These are phyloP conservation scores for Aphodius granarius DNA, from an alignment of 2,888 invertebrate genomes.

Conservation along the genomic window DNA sequence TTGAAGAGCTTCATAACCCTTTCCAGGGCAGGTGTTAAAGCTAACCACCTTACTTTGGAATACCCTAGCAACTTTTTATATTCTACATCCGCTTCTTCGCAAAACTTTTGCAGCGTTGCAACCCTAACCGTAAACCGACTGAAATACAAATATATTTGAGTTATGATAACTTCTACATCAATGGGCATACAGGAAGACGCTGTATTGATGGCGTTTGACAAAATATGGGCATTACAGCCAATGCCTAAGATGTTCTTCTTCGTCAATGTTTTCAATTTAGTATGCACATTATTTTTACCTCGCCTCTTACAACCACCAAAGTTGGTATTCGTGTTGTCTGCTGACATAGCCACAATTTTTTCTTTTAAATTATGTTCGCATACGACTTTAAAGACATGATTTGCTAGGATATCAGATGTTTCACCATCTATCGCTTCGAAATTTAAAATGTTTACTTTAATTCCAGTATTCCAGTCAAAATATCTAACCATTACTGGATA, in stretches of 20 bases:
- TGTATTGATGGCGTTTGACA: slow-evolving; percentile 31
- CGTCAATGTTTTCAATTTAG: slow-evolving; percentile 32
- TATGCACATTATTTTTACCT: slow-evolving; percentile 33
- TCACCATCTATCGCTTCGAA: slow-evolving; percentile 29
- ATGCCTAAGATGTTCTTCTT: no score
- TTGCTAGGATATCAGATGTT: slow-evolving; percentile 32
- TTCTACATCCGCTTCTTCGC: slow-evolving; percentile 33
- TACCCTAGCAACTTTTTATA: slow-evolving; percentile 37
- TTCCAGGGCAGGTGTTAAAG: slow-evolving; percentile 35
- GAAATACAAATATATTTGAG: slow-evolving; percentile 36
- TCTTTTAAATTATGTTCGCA: slow-evolving; percentile 31
- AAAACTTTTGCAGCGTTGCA: slow-evolving; percentile 36
- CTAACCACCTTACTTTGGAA: slow-evolving; percentile 38
- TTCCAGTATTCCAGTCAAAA: slow-evolving; percentile 23
- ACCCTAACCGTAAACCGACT: slow-evolving; percentile 36
- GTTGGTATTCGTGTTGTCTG: slow-evolving; percentile 37
- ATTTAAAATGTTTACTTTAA: slow-evolving; percentile 29
- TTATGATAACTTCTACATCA: slow-evolving; percentile 37
- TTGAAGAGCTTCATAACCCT: slow-evolving; percentile 37
- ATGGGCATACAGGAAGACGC: slow-evolving; percentile 34
- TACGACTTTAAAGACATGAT: slow-evolving; percentile 30
- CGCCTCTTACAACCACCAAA: slow-evolving; percentile 32
- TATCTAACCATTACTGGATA: slow-evolving; percentile 29
- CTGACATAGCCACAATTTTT: slow-evolving; percentile 31
- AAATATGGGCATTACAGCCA: slow-evolving; percentile 38